These are phyloP conservation scores for Orchesella cincta DNA, from an alignment of 1,140 invertebrate species.

Conservation along the genomic window DNA sequence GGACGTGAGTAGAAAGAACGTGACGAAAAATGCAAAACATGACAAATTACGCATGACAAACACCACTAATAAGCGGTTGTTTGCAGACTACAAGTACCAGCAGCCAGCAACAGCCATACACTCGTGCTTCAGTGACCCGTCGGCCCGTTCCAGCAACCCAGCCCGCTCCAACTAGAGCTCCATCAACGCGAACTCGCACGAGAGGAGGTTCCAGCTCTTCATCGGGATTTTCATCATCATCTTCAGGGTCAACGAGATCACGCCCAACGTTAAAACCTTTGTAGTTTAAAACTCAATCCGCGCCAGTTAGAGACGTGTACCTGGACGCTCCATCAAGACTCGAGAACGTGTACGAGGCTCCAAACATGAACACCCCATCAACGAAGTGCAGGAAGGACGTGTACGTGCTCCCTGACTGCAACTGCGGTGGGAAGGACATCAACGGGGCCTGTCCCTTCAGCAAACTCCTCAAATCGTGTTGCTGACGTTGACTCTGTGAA, in stretches of 20 bases:
- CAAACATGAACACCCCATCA: slow-evolving; percentile 80
- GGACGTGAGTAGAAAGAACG: too few relatives aligned
- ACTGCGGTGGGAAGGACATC: slow-evolving; percentile 85
- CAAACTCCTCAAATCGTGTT: slow-evolving; percentile 87
- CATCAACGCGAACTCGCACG: slow-evolving; percentile 6
- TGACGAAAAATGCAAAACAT: too few relatives aligned
- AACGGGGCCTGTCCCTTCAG: slow-evolving; percentile 73
- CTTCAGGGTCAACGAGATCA: slow-evolving; percentile 58
- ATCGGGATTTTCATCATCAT: slow-evolving; percentile 10
- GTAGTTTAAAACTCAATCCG: slow-evolving; percentile 66
- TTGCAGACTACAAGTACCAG: slow-evolving; percentile 29
- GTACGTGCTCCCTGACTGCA: slow-evolving; percentile 85
- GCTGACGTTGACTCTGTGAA: slow-evolving; percentile 93
- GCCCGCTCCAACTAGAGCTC: slow-evolving; percentile 8
- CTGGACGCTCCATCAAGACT: slow-evolving; percentile 39
- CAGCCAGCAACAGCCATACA: slow-evolving; percentile 52
- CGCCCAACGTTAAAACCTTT: slow-evolving; percentile 83
- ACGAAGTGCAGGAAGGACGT: slow-evolving; percentile 86
- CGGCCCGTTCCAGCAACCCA: slow-evolving; percentile 17
- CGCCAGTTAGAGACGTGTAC: slow-evolving; percentile 37
- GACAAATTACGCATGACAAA: too few relatives aligned
- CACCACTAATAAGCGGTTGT: too few relatives aligned
- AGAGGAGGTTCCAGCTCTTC: slow-evolving; percentile 25
- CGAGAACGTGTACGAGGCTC: slow-evolving; percentile 59
- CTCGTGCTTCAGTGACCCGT: slow-evolving; percentile 40